Percentiles rank a stretch among this genome's conserved stretches.
Evolutionary conservation across 2,113 vertebrate species (phyloP).

Genomic region (Aldabrachelys gigantea): DNA sequence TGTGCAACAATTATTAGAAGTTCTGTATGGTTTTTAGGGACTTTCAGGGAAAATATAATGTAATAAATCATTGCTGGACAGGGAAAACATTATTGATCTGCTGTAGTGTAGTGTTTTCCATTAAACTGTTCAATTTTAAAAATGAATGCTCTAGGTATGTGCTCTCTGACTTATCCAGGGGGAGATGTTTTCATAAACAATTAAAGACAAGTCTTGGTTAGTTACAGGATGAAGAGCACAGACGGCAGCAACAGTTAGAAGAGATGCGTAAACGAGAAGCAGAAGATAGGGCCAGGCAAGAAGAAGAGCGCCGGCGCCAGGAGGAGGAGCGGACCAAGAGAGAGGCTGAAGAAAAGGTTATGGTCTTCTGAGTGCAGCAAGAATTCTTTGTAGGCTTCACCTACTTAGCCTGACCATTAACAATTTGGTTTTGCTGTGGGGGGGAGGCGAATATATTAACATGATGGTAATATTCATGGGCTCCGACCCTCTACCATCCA

Average conservation of each 20-base stretch:
- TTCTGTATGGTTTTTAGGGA: too few species aligned
- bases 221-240: constrained; percentile 97
- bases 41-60: not conserved
- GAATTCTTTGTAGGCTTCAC: not conserved
- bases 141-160: not conserved
- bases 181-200: not conserved
- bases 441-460: not conserved
- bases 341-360: constrained; percentile 95
- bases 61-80: not conserved
- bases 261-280: constrained; percentile 94
- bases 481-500: not conserved
- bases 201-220: constrained; percentile 69
- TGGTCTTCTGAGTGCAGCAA: constrained; percentile 58
- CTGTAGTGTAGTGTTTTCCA: not conserved
- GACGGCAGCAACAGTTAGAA: constrained; percentile 95
- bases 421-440: not conserved
- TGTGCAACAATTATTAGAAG: not conserved
- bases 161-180: not conserved
- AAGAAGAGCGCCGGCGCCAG: constrained; percentile 90
- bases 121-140: not conserved
- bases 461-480: not conserved
- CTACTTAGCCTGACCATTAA: constrained; percentile 1
- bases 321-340: constrained; percentile 90
- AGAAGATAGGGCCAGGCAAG: constrained; percentile 91
- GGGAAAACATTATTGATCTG: not conserved